Percentiles rank a stretch among this genome's conserved stretches.
Evolutionary conservation across 2,113 vertebrate species (phyloP).

Genomic region (Elephantulus edwardii): DNA sequence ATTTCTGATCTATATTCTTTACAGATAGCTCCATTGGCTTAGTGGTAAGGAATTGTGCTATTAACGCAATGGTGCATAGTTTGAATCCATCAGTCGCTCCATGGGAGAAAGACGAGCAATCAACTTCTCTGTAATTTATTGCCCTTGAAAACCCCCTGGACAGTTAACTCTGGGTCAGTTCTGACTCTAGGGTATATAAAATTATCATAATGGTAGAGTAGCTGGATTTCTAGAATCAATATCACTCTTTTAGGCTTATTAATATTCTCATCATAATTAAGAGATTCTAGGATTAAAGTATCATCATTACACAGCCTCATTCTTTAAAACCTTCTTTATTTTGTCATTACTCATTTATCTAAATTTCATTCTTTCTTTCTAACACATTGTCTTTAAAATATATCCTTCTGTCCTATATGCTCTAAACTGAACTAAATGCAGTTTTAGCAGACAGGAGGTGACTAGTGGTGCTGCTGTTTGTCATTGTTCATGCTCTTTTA

Average conservation of each 20-base stretch:
- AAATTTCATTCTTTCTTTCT: not conserved
- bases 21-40: no score
- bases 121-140: no score
- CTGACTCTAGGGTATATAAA: no score
- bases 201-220: no score
- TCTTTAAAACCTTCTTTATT: not conserved
- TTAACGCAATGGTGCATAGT: no score
- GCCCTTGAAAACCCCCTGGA: no score
- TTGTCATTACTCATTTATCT: not conserved
- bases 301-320: not conserved
- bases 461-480: not conserved
- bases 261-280: not conserved
- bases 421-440: not conserved
- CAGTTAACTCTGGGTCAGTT: no score
- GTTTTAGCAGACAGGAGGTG: not conserved
- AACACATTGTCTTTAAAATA: not conserved
- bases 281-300: not conserved
- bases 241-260: not conserved
- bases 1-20: not conserved
- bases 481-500: rapidly evolving
- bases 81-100: no score
- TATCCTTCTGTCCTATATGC: not conserved
- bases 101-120: no score
- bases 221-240: not conserved
- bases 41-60: no score